phyloP scores from a whole-genome alignment of 1,140 invertebrate species.

The Nautilus pompilius region DNA sequence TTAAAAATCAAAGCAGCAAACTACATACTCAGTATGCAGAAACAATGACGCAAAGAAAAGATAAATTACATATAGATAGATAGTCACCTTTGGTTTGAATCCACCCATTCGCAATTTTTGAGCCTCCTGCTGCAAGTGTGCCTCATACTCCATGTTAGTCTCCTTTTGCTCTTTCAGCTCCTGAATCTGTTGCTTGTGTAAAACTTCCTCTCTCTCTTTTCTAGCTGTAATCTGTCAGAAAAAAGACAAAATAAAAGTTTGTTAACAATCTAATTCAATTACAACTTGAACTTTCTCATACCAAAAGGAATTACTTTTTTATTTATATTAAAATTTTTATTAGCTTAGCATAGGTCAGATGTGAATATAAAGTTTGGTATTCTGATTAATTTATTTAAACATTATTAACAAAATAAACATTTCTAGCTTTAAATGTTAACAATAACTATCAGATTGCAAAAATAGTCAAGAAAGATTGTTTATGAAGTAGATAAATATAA shows the following conservation, averaged over 20 bases:
- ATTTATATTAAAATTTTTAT: background rate
- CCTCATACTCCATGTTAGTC: constrained; percentile 43
- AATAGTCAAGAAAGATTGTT: too few relatives aligned
- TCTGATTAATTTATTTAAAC: too few relatives aligned
- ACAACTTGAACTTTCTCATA: background rate
- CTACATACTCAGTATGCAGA: too few relatives aligned
- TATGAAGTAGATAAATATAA: too few relatives aligned
- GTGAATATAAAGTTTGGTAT: too few relatives aligned
- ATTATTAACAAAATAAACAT: too few relatives aligned
- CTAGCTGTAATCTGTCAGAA: constrained; percentile 36
- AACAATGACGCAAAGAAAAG: too few relatives aligned
- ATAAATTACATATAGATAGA: background rate
- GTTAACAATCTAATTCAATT: background rate
- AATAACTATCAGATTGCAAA: too few relatives aligned
- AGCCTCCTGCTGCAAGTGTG: constrained; percentile 47
- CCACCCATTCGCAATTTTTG: constrained; percentile 38
- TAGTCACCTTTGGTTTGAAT: constrained; percentile 42
- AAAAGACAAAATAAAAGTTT: too few relatives aligned
- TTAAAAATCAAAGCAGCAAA: too few relatives aligned
- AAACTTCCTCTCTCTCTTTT: constrained; percentile 24
- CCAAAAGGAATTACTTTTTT: background rate
- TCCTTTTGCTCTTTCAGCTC: constrained; percentile 38
- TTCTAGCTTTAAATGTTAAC: too few relatives aligned
- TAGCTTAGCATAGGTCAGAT: too few relatives aligned
- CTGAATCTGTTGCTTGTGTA: constrained; percentile 17